These are phyloP conservation scores for Platycnemis pennipes DNA, from an alignment of 2,888 invertebrate species.

Conservation along the genomic window DNA sequence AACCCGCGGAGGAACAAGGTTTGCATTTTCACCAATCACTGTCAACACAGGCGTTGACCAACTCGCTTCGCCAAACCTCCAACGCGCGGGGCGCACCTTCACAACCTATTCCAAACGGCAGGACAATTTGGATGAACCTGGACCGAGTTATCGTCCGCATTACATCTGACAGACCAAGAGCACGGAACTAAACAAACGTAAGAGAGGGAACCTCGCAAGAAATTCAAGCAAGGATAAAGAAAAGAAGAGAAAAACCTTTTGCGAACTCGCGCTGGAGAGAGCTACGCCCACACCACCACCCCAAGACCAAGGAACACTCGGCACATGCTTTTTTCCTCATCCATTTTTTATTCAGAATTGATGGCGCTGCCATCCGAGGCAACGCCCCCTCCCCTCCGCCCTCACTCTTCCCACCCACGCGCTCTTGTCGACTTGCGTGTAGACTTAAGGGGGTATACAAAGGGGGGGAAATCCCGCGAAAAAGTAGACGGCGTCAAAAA, in stretches of 20 bases:
- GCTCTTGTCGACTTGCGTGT: neutral
- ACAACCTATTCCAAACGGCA: no score
- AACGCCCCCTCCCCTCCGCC: neutral
- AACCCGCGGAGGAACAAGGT: no score
- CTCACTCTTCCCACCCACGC: neutral
- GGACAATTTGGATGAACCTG: no score
- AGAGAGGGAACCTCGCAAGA: no score
- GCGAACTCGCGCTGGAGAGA: neutral
- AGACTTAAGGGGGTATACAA: neutral
- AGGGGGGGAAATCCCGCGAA: neutral
- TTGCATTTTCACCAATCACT: no score
- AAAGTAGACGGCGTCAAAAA: constrained; percentile 31
- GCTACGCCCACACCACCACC: neutral
- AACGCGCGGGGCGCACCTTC: no score
- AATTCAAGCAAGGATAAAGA: neutral
- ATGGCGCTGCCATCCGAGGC: constrained; percentile 7
- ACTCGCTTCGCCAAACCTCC: no score
- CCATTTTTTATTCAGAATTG: constrained; percentile 36
- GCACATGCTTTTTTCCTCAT: constrained; percentile 2
- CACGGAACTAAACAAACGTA: constrained; percentile 1
- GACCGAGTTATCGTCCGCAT: no score
- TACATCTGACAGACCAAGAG: neutral
- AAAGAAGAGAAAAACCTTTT: neutral
- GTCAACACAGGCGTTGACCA: no score
- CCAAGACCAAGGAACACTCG: neutral